A percentile compares a stretch with the other conserved stretches of the same genome.
These are phyloP conservation scores for Parnassius apollo DNA, from an alignment of 2,888 invertebrate species.

Conservation along the genomic window DNA sequence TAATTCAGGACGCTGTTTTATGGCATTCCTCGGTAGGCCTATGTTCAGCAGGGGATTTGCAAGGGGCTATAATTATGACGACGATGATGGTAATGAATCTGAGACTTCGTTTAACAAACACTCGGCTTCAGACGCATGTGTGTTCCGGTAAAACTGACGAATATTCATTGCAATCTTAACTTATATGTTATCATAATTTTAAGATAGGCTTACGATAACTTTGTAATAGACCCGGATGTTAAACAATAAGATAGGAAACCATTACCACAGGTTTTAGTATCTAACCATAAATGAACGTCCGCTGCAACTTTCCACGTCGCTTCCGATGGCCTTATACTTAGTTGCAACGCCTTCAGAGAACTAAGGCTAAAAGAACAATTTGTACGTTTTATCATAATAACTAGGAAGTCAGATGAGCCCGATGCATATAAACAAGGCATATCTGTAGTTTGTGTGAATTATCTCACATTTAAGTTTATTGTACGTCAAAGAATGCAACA, in stretches of 20 bases:
- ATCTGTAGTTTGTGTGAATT: constrained; percentile 27
- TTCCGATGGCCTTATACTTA: constrained; percentile 19
- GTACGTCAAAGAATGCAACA: constrained; percentile 18
- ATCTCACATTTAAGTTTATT: constrained; percentile 28
- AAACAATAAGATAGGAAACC: constrained; percentile 23
- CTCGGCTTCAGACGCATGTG: too few relatives aligned
- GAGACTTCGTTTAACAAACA: too few relatives aligned
- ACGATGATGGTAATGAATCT: too few relatives aligned
- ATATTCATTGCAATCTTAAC: too few relatives aligned
- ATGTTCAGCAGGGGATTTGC: too few relatives aligned
- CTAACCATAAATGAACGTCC: constrained; percentile 19
- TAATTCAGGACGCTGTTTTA: too few relatives aligned
- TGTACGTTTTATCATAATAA: constrained; percentile 9
- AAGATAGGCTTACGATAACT: too few relatives aligned
- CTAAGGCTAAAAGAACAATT: constrained; percentile 13
- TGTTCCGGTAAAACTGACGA: too few relatives aligned
- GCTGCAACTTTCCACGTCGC: constrained; percentile 19
- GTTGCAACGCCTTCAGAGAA: constrained; percentile 15
- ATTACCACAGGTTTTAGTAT: constrained; percentile 11
- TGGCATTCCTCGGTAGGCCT: too few relatives aligned
- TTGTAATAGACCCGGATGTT: constrained; percentile 6
- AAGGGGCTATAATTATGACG: too few relatives aligned
- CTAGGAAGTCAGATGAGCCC: constrained; percentile 25
- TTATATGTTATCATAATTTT: too few relatives aligned
- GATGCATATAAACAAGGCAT: constrained; percentile 21